phyloP scores from a whole-genome alignment of 2,113 vertebrate species.

The Archilochus colubris region DNA sequence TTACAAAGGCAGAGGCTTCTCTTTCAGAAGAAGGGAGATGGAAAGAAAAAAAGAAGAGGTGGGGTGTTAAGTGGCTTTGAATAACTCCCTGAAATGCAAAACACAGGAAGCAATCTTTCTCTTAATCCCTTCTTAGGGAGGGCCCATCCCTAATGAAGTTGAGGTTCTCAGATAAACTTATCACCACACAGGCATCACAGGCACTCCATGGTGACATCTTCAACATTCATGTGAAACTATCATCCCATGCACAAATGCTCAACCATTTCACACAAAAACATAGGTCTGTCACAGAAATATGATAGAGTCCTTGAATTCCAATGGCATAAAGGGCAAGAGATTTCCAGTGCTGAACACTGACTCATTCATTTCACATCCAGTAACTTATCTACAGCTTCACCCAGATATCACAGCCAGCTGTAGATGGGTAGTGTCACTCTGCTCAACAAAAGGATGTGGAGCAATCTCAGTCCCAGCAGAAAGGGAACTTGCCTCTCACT shows the following conservation, averaged over 20 bases:
- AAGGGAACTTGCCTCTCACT: constrained; percentile 86
- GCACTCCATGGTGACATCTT: neutral
- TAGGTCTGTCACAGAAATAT: neutral
- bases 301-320: neutral
- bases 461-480: neutral
- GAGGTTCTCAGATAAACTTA: neutral
- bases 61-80: neutral
- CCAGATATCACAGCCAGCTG: neutral
- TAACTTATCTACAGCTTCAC: neutral
- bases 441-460: neutral
- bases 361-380: neutral
- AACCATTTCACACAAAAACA: neutral
- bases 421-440: neutral
- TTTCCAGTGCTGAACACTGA: neutral
- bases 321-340: neutral
- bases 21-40: neutral
- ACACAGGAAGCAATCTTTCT: neutral
- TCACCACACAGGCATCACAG: neutral
- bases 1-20: neutral
- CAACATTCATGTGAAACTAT: neutral
- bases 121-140: neutral
- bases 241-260: neutral
- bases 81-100: neutral
- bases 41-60: neutral
- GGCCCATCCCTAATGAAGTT: neutral